A percentile compares a stretch with the other conserved stretches of the same genome.
Evolutionary conservation across 2,888 invertebrate genomes (phyloP).

Genomic region (Melitaea athalia): DNA sequence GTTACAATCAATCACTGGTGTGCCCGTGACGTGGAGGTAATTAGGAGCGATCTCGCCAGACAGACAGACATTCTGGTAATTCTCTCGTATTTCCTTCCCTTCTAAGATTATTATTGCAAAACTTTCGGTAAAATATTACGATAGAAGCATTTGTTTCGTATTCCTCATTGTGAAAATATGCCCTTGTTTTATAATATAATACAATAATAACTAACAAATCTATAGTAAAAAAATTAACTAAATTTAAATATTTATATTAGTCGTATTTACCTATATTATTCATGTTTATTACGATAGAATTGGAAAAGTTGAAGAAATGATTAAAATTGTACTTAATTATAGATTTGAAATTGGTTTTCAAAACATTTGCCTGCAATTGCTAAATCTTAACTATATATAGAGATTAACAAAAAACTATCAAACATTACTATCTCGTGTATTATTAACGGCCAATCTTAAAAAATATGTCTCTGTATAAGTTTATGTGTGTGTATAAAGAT

Average conservation of each 20-base stretch:
- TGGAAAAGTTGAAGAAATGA: no score
- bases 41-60: conserved; percentile 64
- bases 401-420: not conserved
- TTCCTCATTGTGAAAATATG: not conserved
- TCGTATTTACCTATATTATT: no score
- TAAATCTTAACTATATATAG: no score
- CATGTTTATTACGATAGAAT: no score
- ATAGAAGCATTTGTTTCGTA: not conserved
- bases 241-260: no score
- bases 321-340: no score
- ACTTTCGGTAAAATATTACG: conserved; percentile 4
- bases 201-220: not conserved
- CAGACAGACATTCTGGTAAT: conserved; percentile 36
- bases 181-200: not conserved
- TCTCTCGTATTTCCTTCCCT: conserved; percentile 17
- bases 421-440: not conserved
- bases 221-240: not conserved
- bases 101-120: not conserved
- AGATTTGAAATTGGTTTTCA: no score
- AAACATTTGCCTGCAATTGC: no score
- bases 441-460: no score
- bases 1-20: conserved; percentile 77
- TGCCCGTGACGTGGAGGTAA: conserved; percentile 75
- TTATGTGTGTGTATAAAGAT: no score
- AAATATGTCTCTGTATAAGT: no score